These are phyloP conservation scores for Parazoanthus swiftii DNA, from an alignment of 92 coral and sea anemone species.

Conservation along the genomic window DNA sequence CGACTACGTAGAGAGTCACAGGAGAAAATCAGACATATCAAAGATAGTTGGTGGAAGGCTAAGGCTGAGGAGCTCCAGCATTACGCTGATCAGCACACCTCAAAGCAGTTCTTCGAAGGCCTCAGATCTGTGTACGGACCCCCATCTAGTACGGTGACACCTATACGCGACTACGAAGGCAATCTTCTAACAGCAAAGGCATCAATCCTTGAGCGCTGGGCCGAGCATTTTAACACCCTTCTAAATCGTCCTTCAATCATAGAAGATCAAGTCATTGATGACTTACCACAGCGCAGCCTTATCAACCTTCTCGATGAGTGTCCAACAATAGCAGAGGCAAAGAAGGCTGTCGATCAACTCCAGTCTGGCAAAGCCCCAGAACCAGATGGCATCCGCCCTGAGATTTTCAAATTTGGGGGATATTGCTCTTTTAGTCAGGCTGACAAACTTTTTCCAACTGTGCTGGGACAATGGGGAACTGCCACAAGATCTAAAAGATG, in stretches of 20 bases:
- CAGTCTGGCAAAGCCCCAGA: background rate
- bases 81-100: conserved; percentile 38
- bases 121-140: conserved; percentile 43
- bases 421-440: background rate
- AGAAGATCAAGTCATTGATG: background rate
- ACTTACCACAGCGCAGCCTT: background rate
- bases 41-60: conserved; percentile 36
- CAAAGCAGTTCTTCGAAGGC: conserved; percentile 42
- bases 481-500: too few relatives aligned
- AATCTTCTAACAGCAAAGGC: background rate
- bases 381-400: conserved; percentile 24
- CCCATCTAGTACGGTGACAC: background rate
- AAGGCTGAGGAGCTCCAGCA: conserved; percentile 43
- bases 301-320: background rate
- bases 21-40: conserved; percentile 12
- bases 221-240: conserved; percentile 6
- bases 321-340: conserved; percentile 12
- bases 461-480: too few relatives aligned
- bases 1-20: background rate
- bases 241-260: background rate
- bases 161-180: too few relatives aligned
- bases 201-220: background rate
- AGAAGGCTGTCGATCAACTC: background rate
- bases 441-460: background rate
- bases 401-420: background rate